Evolutionary conservation across 1,140 invertebrate species (phyloP), one percentile per base, ranked within the genome.

Genomic region (Trissolcus basalis): DNA sequence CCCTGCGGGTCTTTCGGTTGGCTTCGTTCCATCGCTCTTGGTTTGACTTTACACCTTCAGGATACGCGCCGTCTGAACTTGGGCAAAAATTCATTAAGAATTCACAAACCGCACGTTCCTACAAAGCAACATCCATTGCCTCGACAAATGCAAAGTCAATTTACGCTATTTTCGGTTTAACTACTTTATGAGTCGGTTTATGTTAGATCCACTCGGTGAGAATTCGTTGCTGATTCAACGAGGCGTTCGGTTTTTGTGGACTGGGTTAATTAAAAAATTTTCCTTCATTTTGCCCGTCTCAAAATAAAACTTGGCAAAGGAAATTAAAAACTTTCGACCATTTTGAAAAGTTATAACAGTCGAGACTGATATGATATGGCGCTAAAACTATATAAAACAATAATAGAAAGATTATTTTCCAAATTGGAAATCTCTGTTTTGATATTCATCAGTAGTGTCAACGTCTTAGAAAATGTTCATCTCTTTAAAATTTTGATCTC

Each of bases 11-110:
- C 68, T 76, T 71, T 75, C 67, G 71, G 67, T 78, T 78, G 71
- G 77, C 77, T 79, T 77, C 78, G 67, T 75, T 71, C 72, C 74
- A 77, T 80, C 65, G 77, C 71, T 72, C 77, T 71, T 71, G 76
- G 72, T 79, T 79, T 79, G 77, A 79, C 72, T 79, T 72, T 76
- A 61, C 68, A 79, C 71, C 77, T 72, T 47, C 67, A 70, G 73
- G 67, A 65, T 70, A 78, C 54, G 60, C 69, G 54, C 47, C 64
- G 41, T 47, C 43, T 61, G 12, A 65, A 65, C 64, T 78, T 78
- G 44, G 69, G 73, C 56, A 71, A 71, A 67, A 77, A 71, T 71
- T 77, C 73, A 77, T 77, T 70, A 77, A 77, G 70, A 77, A 77
- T 64, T 54, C 65, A 70, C 65, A 70, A 65, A 70, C 72, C 36